These are phyloP conservation scores for Cepaea hortensis DNA, from an alignment of 2,888 invertebrate species.

Conservation along the genomic window DNA sequence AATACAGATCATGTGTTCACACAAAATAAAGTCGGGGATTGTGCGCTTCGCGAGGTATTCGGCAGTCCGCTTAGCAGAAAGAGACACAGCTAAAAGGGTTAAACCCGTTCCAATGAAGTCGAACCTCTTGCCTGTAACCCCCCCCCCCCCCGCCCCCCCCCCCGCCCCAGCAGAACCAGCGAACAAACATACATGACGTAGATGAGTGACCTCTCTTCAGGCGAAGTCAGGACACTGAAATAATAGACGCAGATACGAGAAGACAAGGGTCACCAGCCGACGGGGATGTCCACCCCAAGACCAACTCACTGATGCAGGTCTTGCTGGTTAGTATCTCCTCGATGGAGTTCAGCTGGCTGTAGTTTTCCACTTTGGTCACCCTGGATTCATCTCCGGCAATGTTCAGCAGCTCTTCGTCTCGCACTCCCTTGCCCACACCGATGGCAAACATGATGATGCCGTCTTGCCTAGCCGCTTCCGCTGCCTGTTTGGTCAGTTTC, in stretches of 20 bases:
- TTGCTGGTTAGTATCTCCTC: slow-evolving; percentile 28
- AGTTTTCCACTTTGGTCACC: slow-evolving; percentile 34
- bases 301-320: slow-evolving; percentile 40
- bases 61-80: no score
- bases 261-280: background rate
- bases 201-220: background rate
- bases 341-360: slow-evolving; percentile 2
- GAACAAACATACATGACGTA: background rate
- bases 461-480: slow-evolving; percentile 11
- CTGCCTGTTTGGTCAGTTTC: slow-evolving; percentile 29
- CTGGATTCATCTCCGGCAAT: slow-evolving; percentile 44
- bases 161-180: background rate
- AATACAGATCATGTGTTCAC: no score
- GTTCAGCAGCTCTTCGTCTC: slow-evolving; percentile 46
- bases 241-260: background rate
- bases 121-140: no score
- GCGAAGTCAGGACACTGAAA: background rate
- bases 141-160: no score
- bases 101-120: no score
- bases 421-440: slow-evolving; percentile 41
- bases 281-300: background rate
- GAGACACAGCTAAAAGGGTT: no score
- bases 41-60: no score
- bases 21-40: no score
- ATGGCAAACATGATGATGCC: slow-evolving; percentile 48